These are phyloP conservation scores for Fopius arisanus DNA, from an alignment of 1,140 invertebrate genomes.

Conservation along the genomic window DNA sequence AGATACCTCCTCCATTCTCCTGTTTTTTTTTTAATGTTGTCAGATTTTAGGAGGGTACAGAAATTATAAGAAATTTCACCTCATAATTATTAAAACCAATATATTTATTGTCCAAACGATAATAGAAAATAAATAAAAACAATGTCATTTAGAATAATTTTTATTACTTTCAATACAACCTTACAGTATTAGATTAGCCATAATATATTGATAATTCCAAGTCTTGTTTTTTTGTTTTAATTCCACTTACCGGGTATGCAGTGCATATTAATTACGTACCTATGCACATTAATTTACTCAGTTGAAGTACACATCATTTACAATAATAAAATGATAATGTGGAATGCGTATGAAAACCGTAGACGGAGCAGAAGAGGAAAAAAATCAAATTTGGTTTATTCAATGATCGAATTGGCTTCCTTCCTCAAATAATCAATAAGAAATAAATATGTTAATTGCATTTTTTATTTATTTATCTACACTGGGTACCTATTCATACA, in stretches of 20 bases:
- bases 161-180: constrained; percentile 11
- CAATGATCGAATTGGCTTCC: neutral
- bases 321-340: neutral
- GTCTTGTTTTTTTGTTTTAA: neutral
- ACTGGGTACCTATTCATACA: constrained; percentile 37
- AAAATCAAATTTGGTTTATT: neutral
- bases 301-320: constrained; percentile 2
- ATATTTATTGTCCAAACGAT: neutral
- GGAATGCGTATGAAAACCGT: neutral
- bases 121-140: neutral
- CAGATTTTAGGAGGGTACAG: too few species aligned
- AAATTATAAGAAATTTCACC: too few species aligned
- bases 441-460: constrained; percentile 9
- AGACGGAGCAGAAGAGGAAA: neutral
- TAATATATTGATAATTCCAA: neutral
- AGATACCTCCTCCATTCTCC: too few species aligned
- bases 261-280: neutral
- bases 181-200: neutral
- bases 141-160: neutral
- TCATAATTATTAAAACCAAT: too few species aligned
- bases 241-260: neutral
- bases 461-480: neutral
- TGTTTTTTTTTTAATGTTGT: too few species aligned
- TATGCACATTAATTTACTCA: neutral
- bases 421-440: neutral